Conservation (phyloP, 2,797 vertebrate genomes). For the Pipistrellus kuhlii region DNA sequence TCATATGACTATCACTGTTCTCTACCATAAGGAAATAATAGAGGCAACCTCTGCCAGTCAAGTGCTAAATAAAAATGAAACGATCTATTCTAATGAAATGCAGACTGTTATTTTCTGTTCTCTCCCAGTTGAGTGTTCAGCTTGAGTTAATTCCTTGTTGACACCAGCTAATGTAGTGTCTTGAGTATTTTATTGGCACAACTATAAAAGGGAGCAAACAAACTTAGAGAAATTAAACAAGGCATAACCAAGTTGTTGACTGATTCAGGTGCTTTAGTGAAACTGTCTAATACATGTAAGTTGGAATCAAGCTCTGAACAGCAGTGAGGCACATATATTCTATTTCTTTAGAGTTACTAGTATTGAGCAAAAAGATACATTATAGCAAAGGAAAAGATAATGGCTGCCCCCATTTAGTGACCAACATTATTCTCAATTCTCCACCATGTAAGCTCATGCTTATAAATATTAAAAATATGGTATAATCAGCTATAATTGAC, state of each 20-base stretch:
- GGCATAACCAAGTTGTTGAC: slow-evolving; percentile 33
- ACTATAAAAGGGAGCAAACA: slow-evolving; percentile 57
- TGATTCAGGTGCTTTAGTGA: slow-evolving; percentile 57
- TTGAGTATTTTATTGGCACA: slow-evolving; percentile 41
- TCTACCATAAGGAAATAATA: background rate
- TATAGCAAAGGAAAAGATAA: background rate
- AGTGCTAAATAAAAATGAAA: slow-evolving; percentile 44
- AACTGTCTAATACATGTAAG: slow-evolving; percentile 6
- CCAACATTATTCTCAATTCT: background rate
- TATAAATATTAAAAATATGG: background rate
- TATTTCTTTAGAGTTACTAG: slow-evolving; percentile 32
- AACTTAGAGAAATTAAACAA: slow-evolving; percentile 80
- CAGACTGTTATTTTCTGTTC: slow-evolving; percentile 39
- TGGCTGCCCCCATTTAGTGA: background rate
- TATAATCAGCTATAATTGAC: background rate
- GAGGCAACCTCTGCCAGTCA: background rate
- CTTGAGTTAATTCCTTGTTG: slow-evolving; percentile 67
- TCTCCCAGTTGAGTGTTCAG: slow-evolving; percentile 27
- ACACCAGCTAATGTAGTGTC: slow-evolving; percentile 46
- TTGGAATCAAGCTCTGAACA: slow-evolving; percentile 29
- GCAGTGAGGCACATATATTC: background rate
- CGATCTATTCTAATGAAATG: slow-evolving; percentile 47
- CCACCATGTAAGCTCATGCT: background rate
- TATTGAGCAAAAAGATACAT: slow-evolving; percentile 11
- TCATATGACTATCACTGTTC: background rate